Base-by-base conservation (phyloP, 2,113 vertebrate genomes). In the Pycnonotus jocosus region DNA sequence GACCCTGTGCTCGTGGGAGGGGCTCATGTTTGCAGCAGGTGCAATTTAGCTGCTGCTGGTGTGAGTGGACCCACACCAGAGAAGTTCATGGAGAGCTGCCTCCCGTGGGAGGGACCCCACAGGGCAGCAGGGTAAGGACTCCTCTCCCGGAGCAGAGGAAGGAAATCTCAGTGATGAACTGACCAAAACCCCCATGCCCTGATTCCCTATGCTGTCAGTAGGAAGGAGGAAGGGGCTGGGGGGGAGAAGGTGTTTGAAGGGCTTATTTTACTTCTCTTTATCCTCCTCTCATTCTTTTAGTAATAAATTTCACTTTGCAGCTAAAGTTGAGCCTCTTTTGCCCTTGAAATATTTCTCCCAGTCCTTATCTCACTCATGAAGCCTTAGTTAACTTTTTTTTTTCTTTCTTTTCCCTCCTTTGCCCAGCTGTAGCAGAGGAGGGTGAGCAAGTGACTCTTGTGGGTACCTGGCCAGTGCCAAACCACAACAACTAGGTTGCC, bases 361-460 rank as follows among this genome's bases (percentile, higher is more conserved):
- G 28, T 77, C 35, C 57, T 77, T 61, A 33, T 24, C 21, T 60
- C 56, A 50, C 21, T 61, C 35, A 25, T 21, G 17, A 51, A 51
- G 9, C 30, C 30, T 51, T 27, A 6, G 6, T 62, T 27, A 51
- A 27, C 9, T 50, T 21, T 54, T 76, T 47, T 40, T 38, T n/a
- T n/a, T n/a, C 14, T 25, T 27, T 5, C 45, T 51, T 62, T 62
- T n/a, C 35, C 35, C 18, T 62, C 6, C 47, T 62, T 62, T 62
- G 35, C 47, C 24, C 23, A 40, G 38, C 16, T 54, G 50, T 27
- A 35, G 14, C 23, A 51, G 58, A 18, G 17, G 18, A 42, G 30
- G 37, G 23, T 62, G 12, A 76, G 28, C 1, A 0, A 6, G 10
- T 9, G 12, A 21, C 23, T 77, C 28, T 33, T 0, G 0, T 50